Evolutionary conservation across 2,113 vertebrate species (phyloP), one percentile per base, ranked within the genome.

Genomic region (Rhabdomys dilectus): DNA sequence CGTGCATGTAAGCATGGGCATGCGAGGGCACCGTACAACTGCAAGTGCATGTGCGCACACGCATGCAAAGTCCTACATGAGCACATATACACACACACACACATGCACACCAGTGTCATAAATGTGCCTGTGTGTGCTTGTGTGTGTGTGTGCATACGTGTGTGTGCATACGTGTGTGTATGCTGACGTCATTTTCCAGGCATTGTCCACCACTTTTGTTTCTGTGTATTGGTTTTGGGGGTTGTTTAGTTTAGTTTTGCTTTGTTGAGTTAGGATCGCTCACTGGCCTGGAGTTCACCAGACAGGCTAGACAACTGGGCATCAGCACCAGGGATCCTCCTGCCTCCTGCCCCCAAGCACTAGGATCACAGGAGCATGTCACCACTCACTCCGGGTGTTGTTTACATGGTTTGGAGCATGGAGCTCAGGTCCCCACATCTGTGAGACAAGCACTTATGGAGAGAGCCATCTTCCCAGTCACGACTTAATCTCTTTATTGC

Each of bases 401-500:
- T 45, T 34, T 86, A 31, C 82, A 21, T 13, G 39, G 36, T 39
- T 60, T 16, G 22, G 36, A 13, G 22, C 4, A n/a, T 39, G n/a
- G 84, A 68, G 13, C 16, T 48, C 60, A 48, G 60, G 60, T 34
- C 39, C 42, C 34, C 60, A 19, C 15, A 39, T 66, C 42, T 66
- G 29, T 48, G 62, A 31, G 10, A 19, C 17, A 34, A 68, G 42
- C 60, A 29, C 39, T 17, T 42, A 26, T 15, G 1, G 58, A 85
- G 26, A 9, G 13, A 64, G 39, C 16, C 39, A 66, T 48, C 62
- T 86, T 45, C 26, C 42, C 2, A 4, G 62, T 48, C 84, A 45
- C 29, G 78, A 34, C 75, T 95, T 90, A 73, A 19, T 94, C 94
- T 95, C 53, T 93, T 90, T 88, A 81, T 90, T 92, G 77, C 78